phyloP scores from a whole-genome alignment of 2,113 vertebrate genomes.

The Lepidothrix coronata region DNA sequence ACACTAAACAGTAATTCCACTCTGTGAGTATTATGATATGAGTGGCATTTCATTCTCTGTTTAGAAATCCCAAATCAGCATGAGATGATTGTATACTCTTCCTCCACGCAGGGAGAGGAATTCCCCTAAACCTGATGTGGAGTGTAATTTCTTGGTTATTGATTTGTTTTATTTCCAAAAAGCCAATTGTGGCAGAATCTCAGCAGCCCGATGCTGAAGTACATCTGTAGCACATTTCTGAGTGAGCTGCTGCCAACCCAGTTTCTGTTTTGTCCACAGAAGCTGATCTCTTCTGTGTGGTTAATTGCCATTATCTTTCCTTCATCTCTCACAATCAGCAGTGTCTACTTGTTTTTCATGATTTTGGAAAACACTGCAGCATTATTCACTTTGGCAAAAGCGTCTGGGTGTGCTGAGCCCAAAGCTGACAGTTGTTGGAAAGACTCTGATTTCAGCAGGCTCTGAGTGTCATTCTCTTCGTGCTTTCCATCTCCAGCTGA shows the following conservation, averaged over 20 bases:
- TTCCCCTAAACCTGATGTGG: constrained; percentile 5
- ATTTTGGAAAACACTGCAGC: neutral
- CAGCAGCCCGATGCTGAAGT: neutral
- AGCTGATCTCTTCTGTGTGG: constrained; percentile 29
- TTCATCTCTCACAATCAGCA: neutral
- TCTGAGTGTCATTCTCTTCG: neutral
- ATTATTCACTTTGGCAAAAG: neutral
- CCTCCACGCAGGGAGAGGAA: neutral
- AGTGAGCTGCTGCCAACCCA: constrained; percentile 19
- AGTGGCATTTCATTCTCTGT: constrained; percentile 23
- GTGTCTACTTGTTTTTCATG: neutral
- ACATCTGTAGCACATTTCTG: constrained; percentile 27
- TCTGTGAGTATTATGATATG: neutral
- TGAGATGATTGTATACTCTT: constrained; percentile 16
- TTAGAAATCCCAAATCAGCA: constrained; percentile 36
- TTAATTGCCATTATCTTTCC: constrained; percentile 49
- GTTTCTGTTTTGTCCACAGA: constrained; percentile 51
- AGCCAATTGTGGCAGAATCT: neutral
- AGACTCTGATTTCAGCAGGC: neutral
- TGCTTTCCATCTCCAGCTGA: constrained; percentile 26
- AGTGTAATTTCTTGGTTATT: constrained; percentile 35
- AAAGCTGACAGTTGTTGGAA: neutral
- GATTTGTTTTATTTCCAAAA: constrained; percentile 41
- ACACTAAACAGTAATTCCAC: constrained; percentile 10
- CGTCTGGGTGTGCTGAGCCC: neutral